phyloP scores from a whole-genome alignment of 1,140 invertebrate species.

The Monochamus saltuarius region DNA sequence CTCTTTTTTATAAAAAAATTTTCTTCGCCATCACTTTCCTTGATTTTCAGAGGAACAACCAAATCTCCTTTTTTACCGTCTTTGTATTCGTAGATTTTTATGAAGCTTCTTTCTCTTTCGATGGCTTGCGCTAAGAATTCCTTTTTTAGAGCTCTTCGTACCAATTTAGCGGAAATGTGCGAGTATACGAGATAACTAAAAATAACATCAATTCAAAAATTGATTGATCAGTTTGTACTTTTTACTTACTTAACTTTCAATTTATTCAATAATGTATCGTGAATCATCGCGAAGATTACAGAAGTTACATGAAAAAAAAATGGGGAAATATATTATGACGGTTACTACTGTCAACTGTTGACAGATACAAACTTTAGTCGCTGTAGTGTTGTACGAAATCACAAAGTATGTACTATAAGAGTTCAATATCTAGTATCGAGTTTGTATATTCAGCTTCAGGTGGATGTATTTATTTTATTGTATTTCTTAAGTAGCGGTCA shows the following conservation, averaged over 20 bases:
- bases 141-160: conserved; percentile 3
- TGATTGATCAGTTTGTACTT: not conserved
- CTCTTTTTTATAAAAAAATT: not conserved
- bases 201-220: not conserved
- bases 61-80: conserved; percentile 3
- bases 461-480: no score
- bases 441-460: no score
- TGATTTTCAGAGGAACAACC: not conserved
- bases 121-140: not conserved
- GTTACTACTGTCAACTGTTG: no score
- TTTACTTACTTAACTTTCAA: conserved; percentile 9
- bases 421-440: no score
- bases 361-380: no score
- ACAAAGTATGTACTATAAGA: no score
- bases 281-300: not conserved
- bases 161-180: conserved; percentile 5
- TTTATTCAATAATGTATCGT: not conserved
- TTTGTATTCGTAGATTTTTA: conserved; percentile 5
- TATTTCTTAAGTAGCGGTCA: no score
- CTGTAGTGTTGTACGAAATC: no score
- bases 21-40: not conserved
- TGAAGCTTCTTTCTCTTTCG: conserved; percentile 4
- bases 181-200: conserved; percentile 17
- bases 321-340: no score
- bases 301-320: no score